A percentile compares a stretch with the other conserved stretches of the same genome.
Conservation (phyloP, 2,113 vertebrate genomes). For the Thalassarche chlororhynchos region DNA sequence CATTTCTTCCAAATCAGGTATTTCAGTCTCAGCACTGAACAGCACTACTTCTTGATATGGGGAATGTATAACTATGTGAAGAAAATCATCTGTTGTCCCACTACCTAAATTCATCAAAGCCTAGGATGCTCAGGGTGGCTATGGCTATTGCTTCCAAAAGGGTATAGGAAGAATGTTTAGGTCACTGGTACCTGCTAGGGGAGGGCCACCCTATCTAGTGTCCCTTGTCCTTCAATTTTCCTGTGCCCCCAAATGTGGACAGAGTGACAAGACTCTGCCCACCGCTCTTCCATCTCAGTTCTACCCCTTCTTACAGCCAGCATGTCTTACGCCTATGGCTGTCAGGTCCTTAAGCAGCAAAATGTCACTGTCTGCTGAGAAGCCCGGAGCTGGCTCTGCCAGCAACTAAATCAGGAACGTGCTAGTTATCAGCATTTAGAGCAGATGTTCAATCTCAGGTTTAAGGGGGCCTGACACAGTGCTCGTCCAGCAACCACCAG, state of each 20-base stretch:
- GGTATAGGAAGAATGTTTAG: background rate
- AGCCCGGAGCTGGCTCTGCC: background rate
- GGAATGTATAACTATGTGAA: accelerated
- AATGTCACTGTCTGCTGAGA: background rate
- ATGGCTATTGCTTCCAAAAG: background rate
- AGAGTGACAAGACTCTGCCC: background rate
- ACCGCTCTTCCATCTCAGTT: background rate
- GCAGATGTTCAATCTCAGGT: background rate
- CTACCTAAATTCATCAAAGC: background rate
- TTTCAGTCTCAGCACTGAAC: background rate
- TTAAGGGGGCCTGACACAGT: background rate
- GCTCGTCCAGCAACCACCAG: background rate
- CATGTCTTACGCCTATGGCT: accelerated
- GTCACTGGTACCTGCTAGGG: background rate
- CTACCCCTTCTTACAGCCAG: background rate
- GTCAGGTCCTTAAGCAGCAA: background rate
- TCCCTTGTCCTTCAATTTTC: background rate
- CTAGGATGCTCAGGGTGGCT: background rate
- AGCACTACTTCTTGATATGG: background rate
- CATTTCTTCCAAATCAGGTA: background rate
- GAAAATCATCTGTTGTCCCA: background rate
- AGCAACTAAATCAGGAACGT: background rate
- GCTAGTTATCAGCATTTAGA: background rate
- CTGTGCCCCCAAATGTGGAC: background rate
- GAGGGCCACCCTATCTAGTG: background rate